Base-by-base conservation (phyloP, 2,113 vertebrate genomes). In the Mionectes macconnelli region DNA sequence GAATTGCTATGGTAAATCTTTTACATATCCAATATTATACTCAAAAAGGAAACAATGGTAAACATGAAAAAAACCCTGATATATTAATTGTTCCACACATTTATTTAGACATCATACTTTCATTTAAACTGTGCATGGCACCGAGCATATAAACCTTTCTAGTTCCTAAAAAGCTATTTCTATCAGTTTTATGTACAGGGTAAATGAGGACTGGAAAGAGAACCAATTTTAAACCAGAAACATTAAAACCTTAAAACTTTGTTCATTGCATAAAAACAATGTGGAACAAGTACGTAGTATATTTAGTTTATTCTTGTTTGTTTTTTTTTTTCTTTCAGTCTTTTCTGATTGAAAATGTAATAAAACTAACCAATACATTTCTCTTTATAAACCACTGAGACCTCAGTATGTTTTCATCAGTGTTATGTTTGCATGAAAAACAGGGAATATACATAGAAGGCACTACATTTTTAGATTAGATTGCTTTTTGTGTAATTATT, bases 1-100 rank as follows among this genome's bases (percentile, higher is more conserved):
- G 95, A 97, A 97, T 31, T 88, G 35, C 42, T 56, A 1, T 21
- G 75, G 17, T 89, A 93, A 95, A 94, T 95, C 27, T 87, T 94
- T 93, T 95, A 62, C n/a, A 87, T 82, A 78, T 69, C 90, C 84
- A 85, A 27, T 55, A 73, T 78, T 92, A 55, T 55, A 78, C 57
- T 30, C 64, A 93, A 69, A 52, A 80, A 28, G 28, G 47, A 90
- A 89, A 92, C 59, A 21, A 80, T 75, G 22, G 40, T 87, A 90
- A 93, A 70, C 27, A 40, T 60, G 63, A 93, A 85, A 94, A 93
- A 82, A 68, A 5, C 7, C 90, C 10, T 85, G 49, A 92, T 66
- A 49, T n/a, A 66, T 53, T 24, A 78, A 20, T 44, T 78, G 42
- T 12, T 88, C 60, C 27, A 53, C 74, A 73, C 72, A 44, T 94